Evolutionary conservation across 1,140 invertebrate genomes (phyloP).

Genomic region (Diplogasteroides magnus): DNA sequence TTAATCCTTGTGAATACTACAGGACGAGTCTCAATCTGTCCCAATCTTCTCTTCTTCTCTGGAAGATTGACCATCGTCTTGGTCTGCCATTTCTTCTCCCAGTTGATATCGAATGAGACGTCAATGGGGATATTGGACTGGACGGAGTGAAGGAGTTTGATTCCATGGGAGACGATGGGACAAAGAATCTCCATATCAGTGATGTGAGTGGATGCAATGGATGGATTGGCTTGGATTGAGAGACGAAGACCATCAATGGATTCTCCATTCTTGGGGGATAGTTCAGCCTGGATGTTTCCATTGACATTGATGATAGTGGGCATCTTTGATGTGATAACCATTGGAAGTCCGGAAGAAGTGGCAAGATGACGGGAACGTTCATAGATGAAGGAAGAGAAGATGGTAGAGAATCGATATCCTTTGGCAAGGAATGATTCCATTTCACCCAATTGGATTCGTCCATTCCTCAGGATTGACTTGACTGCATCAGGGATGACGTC

Average conservation of each 20-base stretch:
- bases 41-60: conserved; percentile 27
- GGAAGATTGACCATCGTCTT: conserved; percentile 34
- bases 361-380: conserved; percentile 36
- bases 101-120: conserved; percentile 19
- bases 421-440: conserved; percentile 23
- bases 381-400: conserved; percentile 29
- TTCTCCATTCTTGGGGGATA: conserved; percentile 27
- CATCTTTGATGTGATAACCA: conserved; percentile 28
- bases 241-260: conserved; percentile 23
- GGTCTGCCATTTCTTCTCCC: conserved; percentile 22
- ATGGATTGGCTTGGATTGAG: conserved; percentile 21
- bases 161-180: conserved; percentile 33
- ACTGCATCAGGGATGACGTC: conserved; percentile 21
- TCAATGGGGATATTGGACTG: conserved; percentile 38
- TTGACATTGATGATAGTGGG: conserved; percentile 32
- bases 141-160: conserved; percentile 28
- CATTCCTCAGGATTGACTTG: conserved; percentile 23
- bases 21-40: conserved; percentile 31
- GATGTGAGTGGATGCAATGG: conserved; percentile 25
- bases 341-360: conserved; percentile 39
- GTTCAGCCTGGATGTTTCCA: conserved; percentile 28
- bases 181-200: conserved; percentile 23
- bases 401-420: conserved; percentile 11
- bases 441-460: conserved; percentile 17
- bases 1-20: conserved; percentile 23